Base-by-base conservation (phyloP, 37 sponge, comb jelly and placozoan genomes). In the Crambe crambe region DNA sequence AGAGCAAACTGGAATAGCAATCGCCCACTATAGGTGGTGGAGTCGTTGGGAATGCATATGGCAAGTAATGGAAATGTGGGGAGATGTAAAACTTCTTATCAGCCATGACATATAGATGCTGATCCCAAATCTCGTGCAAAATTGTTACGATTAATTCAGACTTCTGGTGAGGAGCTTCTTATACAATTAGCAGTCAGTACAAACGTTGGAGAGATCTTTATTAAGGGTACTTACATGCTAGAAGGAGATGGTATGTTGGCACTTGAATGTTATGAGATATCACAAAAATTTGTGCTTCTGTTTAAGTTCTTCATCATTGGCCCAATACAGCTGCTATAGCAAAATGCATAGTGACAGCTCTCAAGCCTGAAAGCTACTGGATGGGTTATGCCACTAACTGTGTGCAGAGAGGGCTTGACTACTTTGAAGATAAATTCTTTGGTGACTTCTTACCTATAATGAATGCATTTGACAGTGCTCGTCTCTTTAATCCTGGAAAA, bases 231-330 rank as follows among this genome's bases (percentile, higher is more conserved):
- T 1, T 85, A 85, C 66, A 60, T 56, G 8, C 58, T 78, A 34
- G 86, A 85, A 54, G 79, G 86, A 43, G 86, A 78, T 78, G 86
- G 86, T 22, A 65, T 42, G 36, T n/a, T 84, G 39, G 70, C 66
- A 17, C 68, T 84, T 20, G 41, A 77, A 38, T 68, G 71, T 32
- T 84, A 76, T 77, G 78, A 84, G 58, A 63, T 70, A 3, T 37
- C 76, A 10, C 23, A 23, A n/a, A 18, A n/a, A n/a, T n/a, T n/a
- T n/a, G n/a, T 60, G n/a, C n/a, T n/a, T n/a, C n/a, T n/a, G n/a
- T n/a, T n/a, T n/a, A n/a, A n/a, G n/a, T n/a, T n/a, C n/a, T n/a
- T n/a, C n/a, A n/a, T n/a, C n/a, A n/a, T n/a, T n/a, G n/a, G n/a
- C n/a, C n/a, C n/a, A n/a, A n/a, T n/a, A n/a, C n/a, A n/a, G n/a